These are phyloP conservation scores for Drosophila lacertosa DNA, from an alignment of 1,140 invertebrate species.

Conservation along the genomic window DNA sequence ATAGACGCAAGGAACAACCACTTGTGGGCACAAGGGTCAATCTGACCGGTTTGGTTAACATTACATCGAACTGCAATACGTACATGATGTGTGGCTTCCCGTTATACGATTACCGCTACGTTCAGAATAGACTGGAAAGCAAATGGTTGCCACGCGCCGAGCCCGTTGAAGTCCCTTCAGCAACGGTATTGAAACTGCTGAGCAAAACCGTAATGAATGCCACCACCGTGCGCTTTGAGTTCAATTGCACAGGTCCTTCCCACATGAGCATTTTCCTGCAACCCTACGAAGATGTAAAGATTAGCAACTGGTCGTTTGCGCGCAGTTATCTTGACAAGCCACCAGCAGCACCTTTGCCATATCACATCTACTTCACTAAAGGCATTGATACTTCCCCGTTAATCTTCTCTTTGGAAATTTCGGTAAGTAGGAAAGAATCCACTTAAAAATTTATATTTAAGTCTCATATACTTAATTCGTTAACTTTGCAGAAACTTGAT, in stretches of 20 bases:
- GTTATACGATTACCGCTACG: constrained; percentile 87
- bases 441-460: neutral
- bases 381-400: constrained; percentile 85
- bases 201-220: constrained; percentile 45
- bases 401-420: constrained; percentile 23
- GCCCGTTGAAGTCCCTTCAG: constrained; percentile 43
- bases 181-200: constrained; percentile 37
- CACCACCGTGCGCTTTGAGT: constrained; percentile 48
- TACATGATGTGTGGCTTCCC: constrained; percentile 90
- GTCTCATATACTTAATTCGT: constrained; percentile 7
- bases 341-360: constrained; percentile 86
- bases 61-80: constrained; percentile 86
- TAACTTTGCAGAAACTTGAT: constrained; percentile 83
- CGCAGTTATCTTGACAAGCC: constrained; percentile 83
- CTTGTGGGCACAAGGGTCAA: constrained; percentile 81
- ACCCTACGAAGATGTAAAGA: constrained; percentile 85
- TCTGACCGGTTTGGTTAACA: constrained; percentile 85
- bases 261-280: constrained; percentile 90
- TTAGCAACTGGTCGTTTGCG: constrained; percentile 88
- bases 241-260: constrained; percentile 86
- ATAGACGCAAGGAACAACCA: constrained; percentile 87
- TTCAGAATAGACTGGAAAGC: constrained; percentile 30
- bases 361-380: constrained; percentile 89
- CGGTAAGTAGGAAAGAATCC: neutral
- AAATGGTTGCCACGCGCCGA: constrained; percentile 55